phyloP scores from a whole-genome alignment of 2,113 vertebrate genomes.

The Mionectes macconnelli region DNA sequence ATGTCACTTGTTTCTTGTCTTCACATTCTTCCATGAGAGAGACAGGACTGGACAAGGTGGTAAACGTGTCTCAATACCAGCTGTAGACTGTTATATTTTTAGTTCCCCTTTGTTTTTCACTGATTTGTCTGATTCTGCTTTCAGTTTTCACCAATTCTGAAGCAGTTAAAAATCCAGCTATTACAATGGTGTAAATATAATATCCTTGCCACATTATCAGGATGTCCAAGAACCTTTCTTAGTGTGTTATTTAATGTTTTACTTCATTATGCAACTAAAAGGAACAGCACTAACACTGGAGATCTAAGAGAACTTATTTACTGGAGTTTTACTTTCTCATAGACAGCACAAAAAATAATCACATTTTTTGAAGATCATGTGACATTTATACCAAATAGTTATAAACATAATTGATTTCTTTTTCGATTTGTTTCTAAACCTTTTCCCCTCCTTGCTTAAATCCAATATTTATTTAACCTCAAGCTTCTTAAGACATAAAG shows the following conservation, averaged over 20 bases:
- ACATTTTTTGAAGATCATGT: slow-evolving; percentile 56
- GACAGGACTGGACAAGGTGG: background rate
- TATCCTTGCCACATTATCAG: background rate
- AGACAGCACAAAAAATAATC: background rate
- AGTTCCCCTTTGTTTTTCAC: rapidly evolving
- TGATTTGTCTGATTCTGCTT: background rate
- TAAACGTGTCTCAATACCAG: background rate
- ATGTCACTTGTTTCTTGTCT: background rate
- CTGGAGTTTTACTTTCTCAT: background rate
- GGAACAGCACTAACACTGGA: background rate
- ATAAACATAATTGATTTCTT: slow-evolving; percentile 57
- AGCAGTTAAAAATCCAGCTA: background rate
- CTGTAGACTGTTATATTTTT: background rate
- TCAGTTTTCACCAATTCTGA: background rate
- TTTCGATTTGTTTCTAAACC: slow-evolving; percentile 57
- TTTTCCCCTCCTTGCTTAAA: slow-evolving; percentile 40
- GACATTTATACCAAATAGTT: slow-evolving; percentile 30
- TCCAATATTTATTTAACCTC: slow-evolving; percentile 71
- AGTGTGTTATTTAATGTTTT: background rate
- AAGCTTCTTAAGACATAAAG: slow-evolving; percentile 57
- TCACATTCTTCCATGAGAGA: background rate
- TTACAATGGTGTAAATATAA: rapidly evolving
- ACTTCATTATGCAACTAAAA: background rate
- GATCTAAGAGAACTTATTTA: background rate
- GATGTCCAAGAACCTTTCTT: background rate